Percentiles rank a stretch among this genome's conserved stretches.
phyloP scores from a whole-genome alignment of 2,797 vertebrate species.

The Thalassophryne amazonica region DNA sequence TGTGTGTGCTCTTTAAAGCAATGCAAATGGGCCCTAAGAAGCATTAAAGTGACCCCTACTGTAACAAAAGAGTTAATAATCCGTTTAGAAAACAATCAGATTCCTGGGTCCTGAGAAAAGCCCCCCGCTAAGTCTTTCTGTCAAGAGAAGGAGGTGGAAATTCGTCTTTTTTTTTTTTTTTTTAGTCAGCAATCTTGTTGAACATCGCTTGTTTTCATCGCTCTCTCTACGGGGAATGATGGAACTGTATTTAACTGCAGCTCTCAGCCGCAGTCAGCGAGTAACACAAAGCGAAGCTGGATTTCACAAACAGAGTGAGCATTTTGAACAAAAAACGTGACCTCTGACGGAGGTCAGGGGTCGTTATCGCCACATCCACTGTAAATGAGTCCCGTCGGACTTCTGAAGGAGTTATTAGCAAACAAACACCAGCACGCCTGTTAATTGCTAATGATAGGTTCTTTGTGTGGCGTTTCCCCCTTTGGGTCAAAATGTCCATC shows the following conservation, averaged over 20 bases:
- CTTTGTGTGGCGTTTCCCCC: slow-evolving; percentile 65
- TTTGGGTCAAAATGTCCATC: slow-evolving; percentile 61
- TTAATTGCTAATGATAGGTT: slow-evolving; percentile 77
- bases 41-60: slow-evolving; percentile 83
- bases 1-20: slow-evolving; percentile 74
- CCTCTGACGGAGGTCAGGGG: slow-evolving; percentile 50
- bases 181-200: slow-evolving; percentile 78
- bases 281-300: slow-evolving; percentile 9
- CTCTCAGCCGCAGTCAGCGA: slow-evolving; percentile 19
- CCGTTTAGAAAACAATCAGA: slow-evolving; percentile 84
- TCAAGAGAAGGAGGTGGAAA: slow-evolving; percentile 75
- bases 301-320: slow-evolving; percentile 25
- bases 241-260: slow-evolving; percentile 69
- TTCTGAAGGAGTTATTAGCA: slow-evolving; percentile 77
- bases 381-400: slow-evolving; percentile 73
- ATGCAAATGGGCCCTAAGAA: slow-evolving; percentile 82
- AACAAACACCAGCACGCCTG: slow-evolving; percentile 74
- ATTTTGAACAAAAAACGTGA: slow-evolving; percentile 33
- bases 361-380: slow-evolving; percentile 62
- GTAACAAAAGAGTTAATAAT: slow-evolving; percentile 87
- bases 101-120: slow-evolving; percentile 73
- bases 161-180: slow-evolving; percentile 68
- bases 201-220: slow-evolving; percentile 75
- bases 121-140: slow-evolving; percentile 77
- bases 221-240: slow-evolving; percentile 68